phyloP scores from a whole-genome alignment of 2,797 vertebrate genomes.

The Erethizon dorsatum region DNA sequence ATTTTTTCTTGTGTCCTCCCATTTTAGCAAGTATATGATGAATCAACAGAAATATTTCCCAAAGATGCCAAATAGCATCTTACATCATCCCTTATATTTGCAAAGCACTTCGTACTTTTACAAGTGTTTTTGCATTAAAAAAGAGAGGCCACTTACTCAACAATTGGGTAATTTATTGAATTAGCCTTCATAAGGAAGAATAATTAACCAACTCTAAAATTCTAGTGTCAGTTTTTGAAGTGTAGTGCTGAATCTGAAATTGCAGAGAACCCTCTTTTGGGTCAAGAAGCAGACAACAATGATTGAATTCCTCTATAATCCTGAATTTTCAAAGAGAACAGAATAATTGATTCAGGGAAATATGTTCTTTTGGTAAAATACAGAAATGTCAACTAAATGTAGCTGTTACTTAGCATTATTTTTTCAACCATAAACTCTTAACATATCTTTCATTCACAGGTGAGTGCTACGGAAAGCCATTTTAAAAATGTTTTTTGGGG shows the following conservation, averaged over 20 bases:
- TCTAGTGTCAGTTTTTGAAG: constrained; percentile 69
- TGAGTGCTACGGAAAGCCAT: constrained; percentile 63
- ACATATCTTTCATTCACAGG: constrained; percentile 77
- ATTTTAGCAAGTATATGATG: constrained; percentile 73
- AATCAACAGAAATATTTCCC: constrained; percentile 76
- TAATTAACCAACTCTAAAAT: constrained; percentile 76
- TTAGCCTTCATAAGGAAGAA: constrained; percentile 74
- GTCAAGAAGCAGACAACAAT: constrained; percentile 75
- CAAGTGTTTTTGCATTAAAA: constrained; percentile 76
- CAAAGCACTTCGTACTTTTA: constrained; percentile 73
- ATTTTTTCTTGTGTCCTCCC: constrained; percentile 70
- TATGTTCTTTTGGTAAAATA: constrained; percentile 58
- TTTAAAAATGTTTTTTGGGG: constrained; percentile 12
- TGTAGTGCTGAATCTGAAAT: constrained; percentile 72
- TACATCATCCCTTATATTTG: constrained; percentile 74
- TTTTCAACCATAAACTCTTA: constrained; percentile 81
- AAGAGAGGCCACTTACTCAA: constrained; percentile 76
- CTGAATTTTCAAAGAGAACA: constrained; percentile 61
- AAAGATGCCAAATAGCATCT: constrained; percentile 76
- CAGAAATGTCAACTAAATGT: constrained; percentile 38
- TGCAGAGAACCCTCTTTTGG: constrained; percentile 62
- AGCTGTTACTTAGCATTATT: constrained; percentile 71
- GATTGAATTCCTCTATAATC: constrained; percentile 54
- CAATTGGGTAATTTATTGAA: constrained; percentile 78
- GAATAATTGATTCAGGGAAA: constrained; percentile 71